Evolutionary conservation across 2,888 invertebrate species (phyloP).

Genomic region (Abrostola tripartita): DNA sequence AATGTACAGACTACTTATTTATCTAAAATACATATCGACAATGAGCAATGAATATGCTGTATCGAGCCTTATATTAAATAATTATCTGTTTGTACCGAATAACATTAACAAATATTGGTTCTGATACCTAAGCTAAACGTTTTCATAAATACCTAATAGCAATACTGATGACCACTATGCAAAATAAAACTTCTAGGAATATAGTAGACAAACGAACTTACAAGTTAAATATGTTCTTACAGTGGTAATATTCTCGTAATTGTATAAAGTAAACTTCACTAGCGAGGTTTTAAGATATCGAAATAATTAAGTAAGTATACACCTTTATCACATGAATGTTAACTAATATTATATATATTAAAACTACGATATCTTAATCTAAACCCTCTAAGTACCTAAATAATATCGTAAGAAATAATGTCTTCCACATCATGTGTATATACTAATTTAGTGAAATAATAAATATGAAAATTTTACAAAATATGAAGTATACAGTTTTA

Average conservation of each 20-base stretch:
- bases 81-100: conserved; percentile 68
- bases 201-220: conserved; percentile 49
- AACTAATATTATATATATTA: conserved; percentile 29
- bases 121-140: conserved; percentile 56
- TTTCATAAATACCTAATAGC: conserved; percentile 63
- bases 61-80: conserved; percentile 50
- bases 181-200: conserved; percentile 53
- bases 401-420: conserved; percentile 34
- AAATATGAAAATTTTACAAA: conserved; percentile 25
- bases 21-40: conserved; percentile 51
- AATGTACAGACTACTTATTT: conserved; percentile 58
- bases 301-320: conserved; percentile 62
- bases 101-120: conserved; percentile 57
- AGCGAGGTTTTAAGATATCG: conserved; percentile 62
- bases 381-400: conserved; percentile 54
- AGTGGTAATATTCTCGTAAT: conserved; percentile 49
- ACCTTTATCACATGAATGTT: conserved; percentile 66
- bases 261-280: conserved; percentile 49
- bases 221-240: conserved; percentile 48
- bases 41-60: conserved; percentile 58
- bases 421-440: conserved; percentile 21
- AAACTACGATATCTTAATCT: conserved; percentile 49
- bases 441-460: conserved; percentile 16
- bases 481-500: conserved; percentile 13
- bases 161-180: conserved; percentile 69